Conservation (phyloP, 2,888 invertebrate species). For the Lepas anatifera region DNA sequence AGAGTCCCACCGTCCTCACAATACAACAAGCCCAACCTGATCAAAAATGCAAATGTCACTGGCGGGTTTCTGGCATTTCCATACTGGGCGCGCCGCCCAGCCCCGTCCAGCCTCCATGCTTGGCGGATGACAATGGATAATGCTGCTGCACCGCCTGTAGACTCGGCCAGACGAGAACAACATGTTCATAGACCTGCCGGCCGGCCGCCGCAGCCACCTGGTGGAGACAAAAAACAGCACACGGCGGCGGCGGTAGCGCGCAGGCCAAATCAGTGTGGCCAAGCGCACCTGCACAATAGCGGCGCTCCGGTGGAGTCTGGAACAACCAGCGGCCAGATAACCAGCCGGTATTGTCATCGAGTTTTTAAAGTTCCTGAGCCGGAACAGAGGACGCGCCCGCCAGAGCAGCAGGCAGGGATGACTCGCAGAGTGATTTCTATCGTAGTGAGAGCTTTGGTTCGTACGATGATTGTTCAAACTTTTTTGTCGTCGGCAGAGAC, state of each 20-base stretch:
- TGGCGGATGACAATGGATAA: not conserved
- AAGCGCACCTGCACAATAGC: too few species aligned
- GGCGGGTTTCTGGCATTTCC: not conserved
- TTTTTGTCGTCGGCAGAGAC: too few species aligned
- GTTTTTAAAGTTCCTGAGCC: constrained; percentile 6
- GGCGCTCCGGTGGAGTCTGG: too few species aligned
- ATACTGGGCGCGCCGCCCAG: not conserved
- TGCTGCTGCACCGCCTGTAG: too few species aligned
- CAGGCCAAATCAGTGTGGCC: too few species aligned
- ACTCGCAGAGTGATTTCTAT: too few species aligned
- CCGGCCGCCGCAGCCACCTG: not conserved
- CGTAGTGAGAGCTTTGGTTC: too few species aligned
- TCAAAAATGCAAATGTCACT: constrained; percentile 7
- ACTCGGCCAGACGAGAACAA: not conserved
- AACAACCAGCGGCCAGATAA: not conserved
- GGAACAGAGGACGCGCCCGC: too few species aligned
- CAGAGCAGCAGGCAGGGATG: too few species aligned
- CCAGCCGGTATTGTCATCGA: not conserved
- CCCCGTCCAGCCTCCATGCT: too few species aligned
- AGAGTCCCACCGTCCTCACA: too few species aligned
- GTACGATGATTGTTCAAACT: too few species aligned
- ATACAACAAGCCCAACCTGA: not conserved
- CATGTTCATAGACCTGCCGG: not conserved
- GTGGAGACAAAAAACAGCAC: not conserved
- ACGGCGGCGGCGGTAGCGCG: not conserved